Percentiles rank a stretch among this genome's conserved stretches.
phyloP scores from a whole-genome alignment of 2,797 vertebrate genomes.

The Sebastes elongatus region DNA sequence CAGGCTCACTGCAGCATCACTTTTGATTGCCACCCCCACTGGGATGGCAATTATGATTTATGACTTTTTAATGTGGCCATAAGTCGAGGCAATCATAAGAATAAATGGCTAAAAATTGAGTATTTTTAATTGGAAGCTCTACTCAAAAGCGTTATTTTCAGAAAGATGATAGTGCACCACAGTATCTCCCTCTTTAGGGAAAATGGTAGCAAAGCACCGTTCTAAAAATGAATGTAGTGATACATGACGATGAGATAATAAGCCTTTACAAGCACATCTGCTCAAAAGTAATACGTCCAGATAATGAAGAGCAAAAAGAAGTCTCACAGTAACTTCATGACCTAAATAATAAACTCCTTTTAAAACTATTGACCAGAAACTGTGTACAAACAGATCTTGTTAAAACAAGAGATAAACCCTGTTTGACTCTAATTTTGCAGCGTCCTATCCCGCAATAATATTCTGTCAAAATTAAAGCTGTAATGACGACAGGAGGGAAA shows the following conservation, averaged over 20 bases:
- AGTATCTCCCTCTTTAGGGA: background rate
- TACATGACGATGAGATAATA: slow-evolving; percentile 7
- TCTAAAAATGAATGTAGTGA: slow-evolving; percentile 19
- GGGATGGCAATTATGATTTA: slow-evolving; percentile 66
- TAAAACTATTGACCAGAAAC: background rate
- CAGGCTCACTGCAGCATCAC: slow-evolving; percentile 41
- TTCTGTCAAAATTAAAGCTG: slow-evolving; percentile 45
- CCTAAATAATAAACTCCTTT: slow-evolving; percentile 41
- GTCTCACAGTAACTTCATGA: slow-evolving; percentile 37
- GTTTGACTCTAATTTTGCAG: slow-evolving; percentile 41
- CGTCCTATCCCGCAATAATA: slow-evolving; percentile 27
- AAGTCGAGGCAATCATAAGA: slow-evolving; percentile 59
- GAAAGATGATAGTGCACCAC: slow-evolving; percentile 16
- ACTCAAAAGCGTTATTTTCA: slow-evolving; percentile 47
- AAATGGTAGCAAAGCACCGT: slow-evolving; percentile 1
- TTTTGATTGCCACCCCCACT: slow-evolving; percentile 49
- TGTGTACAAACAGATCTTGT: slow-evolving; percentile 3
- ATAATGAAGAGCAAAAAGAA: slow-evolving; percentile 10
- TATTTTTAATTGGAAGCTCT: slow-evolving; percentile 59
- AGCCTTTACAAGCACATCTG: slow-evolving; percentile 12
- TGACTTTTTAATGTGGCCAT: slow-evolving; percentile 71
- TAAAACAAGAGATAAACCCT: slow-evolving; percentile 8
- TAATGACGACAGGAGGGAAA: slow-evolving; percentile 28
- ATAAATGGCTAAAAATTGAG: slow-evolving; percentile 49
- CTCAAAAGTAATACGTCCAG: background rate